Evolutionary conservation across 2,113 vertebrate species (phyloP).

Genomic region (Toxotes jaculatrix): DNA sequence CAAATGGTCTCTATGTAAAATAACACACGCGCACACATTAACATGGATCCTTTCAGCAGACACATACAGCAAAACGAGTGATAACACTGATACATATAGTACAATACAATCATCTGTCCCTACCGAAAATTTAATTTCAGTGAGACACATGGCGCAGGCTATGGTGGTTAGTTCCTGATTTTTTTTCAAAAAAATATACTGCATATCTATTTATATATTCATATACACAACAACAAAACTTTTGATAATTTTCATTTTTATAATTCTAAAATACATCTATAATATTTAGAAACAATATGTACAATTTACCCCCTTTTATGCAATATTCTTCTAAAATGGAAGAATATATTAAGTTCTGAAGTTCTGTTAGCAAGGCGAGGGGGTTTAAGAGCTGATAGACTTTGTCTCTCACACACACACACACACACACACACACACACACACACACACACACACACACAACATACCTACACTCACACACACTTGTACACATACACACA

Average conservation of each 20-base stretch:
- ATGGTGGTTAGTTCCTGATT: slow-evolving; percentile 78
- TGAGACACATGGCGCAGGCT: slow-evolving; percentile 51
- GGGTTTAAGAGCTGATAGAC: slow-evolving; percentile 68
- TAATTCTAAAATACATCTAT: slow-evolving; percentile 85
- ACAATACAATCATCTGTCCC: slow-evolving; percentile 52
- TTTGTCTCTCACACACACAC: slow-evolving; percentile 18
- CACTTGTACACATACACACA: slow-evolving; percentile 13
- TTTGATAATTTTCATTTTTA: slow-evolving; percentile 70
- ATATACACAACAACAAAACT: slow-evolving; percentile 73
- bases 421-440: neutral
- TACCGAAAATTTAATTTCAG: slow-evolving; percentile 40
- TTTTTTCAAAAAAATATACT: slow-evolving; percentile 76
- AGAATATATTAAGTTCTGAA: slow-evolving; percentile 81
- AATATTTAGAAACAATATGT: slow-evolving; percentile 80
- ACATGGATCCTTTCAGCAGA: slow-evolving; percentile 45
- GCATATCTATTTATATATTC: slow-evolving; percentile 79
- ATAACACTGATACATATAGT: slow-evolving; percentile 71
- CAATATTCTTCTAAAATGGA: slow-evolving; percentile 85
- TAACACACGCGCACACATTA: slow-evolving; percentile 9
- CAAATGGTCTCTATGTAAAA: slow-evolving; percentile 54
- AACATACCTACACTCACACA: slow-evolving; percentile 3
- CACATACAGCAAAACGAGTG: slow-evolving; percentile 41
- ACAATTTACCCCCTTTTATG: slow-evolving; percentile 76
- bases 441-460: slow-evolving; percentile 7
- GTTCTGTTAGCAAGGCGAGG: slow-evolving; percentile 21